phyloP scores from a whole-genome alignment of 2,113 vertebrate species.

The Syngnathus scovelli region DNA sequence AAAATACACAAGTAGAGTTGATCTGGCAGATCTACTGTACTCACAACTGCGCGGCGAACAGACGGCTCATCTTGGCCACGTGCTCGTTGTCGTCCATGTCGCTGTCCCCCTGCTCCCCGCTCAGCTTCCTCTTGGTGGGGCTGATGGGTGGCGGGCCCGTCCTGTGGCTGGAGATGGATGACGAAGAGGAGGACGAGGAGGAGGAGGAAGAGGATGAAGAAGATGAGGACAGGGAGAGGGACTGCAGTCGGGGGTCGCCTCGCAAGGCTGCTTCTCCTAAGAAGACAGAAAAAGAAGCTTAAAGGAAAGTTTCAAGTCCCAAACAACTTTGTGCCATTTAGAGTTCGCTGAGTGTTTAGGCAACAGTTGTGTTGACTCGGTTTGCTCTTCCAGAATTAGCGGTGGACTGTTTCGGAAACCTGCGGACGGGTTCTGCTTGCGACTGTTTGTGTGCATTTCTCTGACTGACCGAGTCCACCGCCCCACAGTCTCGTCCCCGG shows the following conservation, averaged over 20 bases:
- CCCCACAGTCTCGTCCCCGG: slow-evolving; percentile 23
- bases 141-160: slow-evolving; percentile 95
- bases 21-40: slow-evolving; percentile 47
- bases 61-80: slow-evolving; percentile 90
- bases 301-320: slow-evolving; percentile 2
- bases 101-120: slow-evolving; percentile 82
- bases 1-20: no score
- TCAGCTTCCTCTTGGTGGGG: slow-evolving; percentile 92
- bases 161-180: slow-evolving; percentile 81
- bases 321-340: slow-evolving; percentile 35
- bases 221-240: slow-evolving; percentile 79
- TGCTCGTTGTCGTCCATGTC: slow-evolving; percentile 89
- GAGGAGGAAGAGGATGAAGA: slow-evolving; percentile 61
- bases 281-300: neutral
- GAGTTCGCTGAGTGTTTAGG: slow-evolving; percentile 31
- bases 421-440: slow-evolving; percentile 42
- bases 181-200: slow-evolving; percentile 58
- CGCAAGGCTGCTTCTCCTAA: slow-evolving; percentile 91
- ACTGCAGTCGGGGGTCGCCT: slow-evolving; percentile 88
- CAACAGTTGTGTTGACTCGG: slow-evolving; percentile 47
- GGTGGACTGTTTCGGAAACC: slow-evolving; percentile 50
- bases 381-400: slow-evolving; percentile 49
- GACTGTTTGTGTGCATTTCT: slow-evolving; percentile 35
- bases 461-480: slow-evolving; percentile 21
- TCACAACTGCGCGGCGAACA: slow-evolving; percentile 88